Evolutionary conservation across 2,797 vertebrate species (phyloP).

Genomic region (Dryobates pubescens): DNA sequence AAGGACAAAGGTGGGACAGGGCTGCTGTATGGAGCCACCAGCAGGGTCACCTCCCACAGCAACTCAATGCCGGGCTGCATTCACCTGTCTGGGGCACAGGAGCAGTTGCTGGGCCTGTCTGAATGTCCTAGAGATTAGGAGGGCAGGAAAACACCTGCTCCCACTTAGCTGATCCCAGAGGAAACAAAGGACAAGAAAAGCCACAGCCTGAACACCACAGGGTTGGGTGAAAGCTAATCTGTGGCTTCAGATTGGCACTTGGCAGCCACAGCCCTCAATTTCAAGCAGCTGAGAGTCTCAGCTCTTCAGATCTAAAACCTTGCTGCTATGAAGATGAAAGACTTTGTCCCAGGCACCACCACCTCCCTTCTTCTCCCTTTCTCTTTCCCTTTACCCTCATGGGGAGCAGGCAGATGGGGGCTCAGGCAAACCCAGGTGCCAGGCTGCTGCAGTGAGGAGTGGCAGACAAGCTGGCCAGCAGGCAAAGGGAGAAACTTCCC

Average conservation of each 20-base stretch:
- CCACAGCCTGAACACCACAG: not conserved
- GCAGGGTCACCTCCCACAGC: not conserved
- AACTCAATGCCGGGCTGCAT: not conserved
- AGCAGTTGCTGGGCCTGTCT: conserved; percentile 18
- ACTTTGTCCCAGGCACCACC: not conserved
- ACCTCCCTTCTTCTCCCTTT: too few relatives aligned
- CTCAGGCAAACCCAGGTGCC: not conserved
- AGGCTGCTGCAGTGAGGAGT: not conserved
- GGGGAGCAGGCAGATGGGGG: not conserved
- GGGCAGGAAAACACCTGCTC: conserved; percentile 59
- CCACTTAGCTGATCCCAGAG: not conserved
- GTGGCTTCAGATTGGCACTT: not conserved
- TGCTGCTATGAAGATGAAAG: conserved; percentile 3
- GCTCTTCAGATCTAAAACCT: not conserved
- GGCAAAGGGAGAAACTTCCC: not conserved
- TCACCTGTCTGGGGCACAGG: not conserved
- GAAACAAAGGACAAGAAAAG: conserved; percentile 47
- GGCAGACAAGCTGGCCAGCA: not conserved
- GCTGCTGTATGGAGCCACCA: not conserved
- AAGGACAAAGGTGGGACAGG: not conserved
- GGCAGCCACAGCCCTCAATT: conserved; percentile 50
- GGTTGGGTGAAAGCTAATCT: conserved; percentile 46
- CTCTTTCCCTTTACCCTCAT: not conserved
- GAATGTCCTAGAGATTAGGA: conserved; percentile 35
- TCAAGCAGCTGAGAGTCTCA: conserved; percentile 3